Base-by-base conservation (phyloP, 1,140 invertebrate genomes). In the Orchesella cincta region DNA sequence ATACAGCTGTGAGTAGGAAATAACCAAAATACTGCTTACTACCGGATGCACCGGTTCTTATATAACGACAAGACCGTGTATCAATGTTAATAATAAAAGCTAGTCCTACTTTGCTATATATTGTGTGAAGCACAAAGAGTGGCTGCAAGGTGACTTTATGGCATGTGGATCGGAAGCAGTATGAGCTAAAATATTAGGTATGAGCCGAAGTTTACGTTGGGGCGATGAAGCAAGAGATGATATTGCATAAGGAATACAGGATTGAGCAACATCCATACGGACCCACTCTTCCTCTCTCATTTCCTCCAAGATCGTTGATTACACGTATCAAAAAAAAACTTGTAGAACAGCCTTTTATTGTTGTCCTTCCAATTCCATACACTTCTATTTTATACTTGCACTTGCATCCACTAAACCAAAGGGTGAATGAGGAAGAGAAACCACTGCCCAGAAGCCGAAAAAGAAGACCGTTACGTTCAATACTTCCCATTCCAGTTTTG, bases 1-100 rank as follows among this genome's bases (percentile, higher is more conserved):
- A 57, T 57, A 57, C 52, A 57, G 14, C 52, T 57, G 52, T n/a
- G 14, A 57, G 23, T 57, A 57, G 52, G 52, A 57, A 57, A 57
- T 57, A 5, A 57, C 8, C 3, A 57, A 57, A 57, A 57, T 8
- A 46, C n/a, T n/a, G n/a, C n/a, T n/a, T 8, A 18, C 12, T 57
- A 26, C 52, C 52, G 52, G 52, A 57, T 57, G 52, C 52, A 5
- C 23, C 52, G 52, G 52, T 57, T 23, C 23, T 57, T n/a, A 57
- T n/a, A 57, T 23, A 46, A 46, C 39, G 18, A 46, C 39, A 46
- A 8, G 39, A 46, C 39, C 39, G 18, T 46, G 18, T 8, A 46
- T 8, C 39, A 46, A 8, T 46, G 5, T 18, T 18, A 8, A 18
- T 46, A 46, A 8, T 18, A 46, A 46, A 46, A 18, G 5, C 5